phyloP scores from a whole-genome alignment of 2,888 invertebrate species.

The Luperina testacea region DNA sequence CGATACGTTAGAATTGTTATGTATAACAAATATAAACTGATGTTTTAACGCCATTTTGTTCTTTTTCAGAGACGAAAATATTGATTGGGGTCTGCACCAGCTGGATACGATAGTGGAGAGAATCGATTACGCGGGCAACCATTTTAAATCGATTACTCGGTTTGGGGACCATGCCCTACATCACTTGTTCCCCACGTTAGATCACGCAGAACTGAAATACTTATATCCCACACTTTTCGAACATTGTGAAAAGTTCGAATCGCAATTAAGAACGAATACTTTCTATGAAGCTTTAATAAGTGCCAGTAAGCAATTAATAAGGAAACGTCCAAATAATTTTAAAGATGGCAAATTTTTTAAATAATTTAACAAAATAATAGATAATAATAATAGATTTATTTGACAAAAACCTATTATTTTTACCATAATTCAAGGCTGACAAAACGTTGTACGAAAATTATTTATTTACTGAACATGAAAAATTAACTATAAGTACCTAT shows the following conservation, averaged over 20 bases:
- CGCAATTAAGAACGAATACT: conserved; percentile 86
- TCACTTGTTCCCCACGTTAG: conserved; percentile 95
- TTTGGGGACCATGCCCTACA: conserved; percentile 95
- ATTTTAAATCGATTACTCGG: conserved; percentile 92
- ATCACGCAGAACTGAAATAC: conserved; percentile 92
- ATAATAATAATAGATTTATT: background rate
- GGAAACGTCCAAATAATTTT: conserved; percentile 81
- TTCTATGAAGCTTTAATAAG: conserved; percentile 92
- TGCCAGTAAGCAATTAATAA: conserved; percentile 89
- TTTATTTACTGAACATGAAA: conserved; percentile 8
- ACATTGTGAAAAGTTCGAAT: conserved; percentile 92
- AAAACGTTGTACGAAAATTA: background rate
- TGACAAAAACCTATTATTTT: background rate
- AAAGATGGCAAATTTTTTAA: conserved; percentile 65
- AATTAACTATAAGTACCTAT: background rate
- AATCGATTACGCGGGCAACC: conserved; percentile 91
- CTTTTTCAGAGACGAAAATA: conserved; percentile 82
- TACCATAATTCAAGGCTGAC: background rate
- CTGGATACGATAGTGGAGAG: conserved; percentile 94
- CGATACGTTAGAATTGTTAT: conserved; percentile 12
- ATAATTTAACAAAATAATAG: conserved; percentile 10
- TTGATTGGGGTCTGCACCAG: conserved; percentile 95
- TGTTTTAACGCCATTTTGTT: conserved; percentile 24
- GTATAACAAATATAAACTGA: conserved; percentile 4
- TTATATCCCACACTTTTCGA: conserved; percentile 91